Conservation (phyloP, 30 jellyfish, hydroid and myxozoan genomes). For the Chrysaora quinquecirrha region DNA sequence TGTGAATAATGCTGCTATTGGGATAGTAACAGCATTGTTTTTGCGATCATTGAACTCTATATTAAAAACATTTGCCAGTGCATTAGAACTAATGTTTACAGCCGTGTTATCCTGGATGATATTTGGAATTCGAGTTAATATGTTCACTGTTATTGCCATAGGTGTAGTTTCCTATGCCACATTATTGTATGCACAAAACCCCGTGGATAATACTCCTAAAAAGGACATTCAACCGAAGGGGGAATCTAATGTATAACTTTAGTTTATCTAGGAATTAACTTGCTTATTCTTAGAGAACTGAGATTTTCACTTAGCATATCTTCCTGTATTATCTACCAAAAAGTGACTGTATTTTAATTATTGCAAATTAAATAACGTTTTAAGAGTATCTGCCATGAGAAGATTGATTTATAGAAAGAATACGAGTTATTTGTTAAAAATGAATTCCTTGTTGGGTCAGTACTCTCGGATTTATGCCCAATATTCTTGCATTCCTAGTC, state of each 20-base stretch:
- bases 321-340: no score
- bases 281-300: no score
- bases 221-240: constrained; percentile 17
- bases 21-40: constrained; percentile 96
- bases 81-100: constrained; percentile 94
- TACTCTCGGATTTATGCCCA: no score
- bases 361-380: no score
- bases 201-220: constrained; percentile 91
- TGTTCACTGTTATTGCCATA: constrained; percentile 88
- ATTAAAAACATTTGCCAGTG: constrained; percentile 96
- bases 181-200: constrained; percentile 90
- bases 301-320: no score
- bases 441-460: no score
- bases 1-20: constrained; percentile 94
- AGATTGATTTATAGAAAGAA: no score
- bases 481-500: no score
- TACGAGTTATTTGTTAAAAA: no score
- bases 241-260: constrained; percentile 23
- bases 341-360: no score
- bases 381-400: no score
- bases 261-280: no score
- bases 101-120: constrained; percentile 93
- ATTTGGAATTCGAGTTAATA: constrained; percentile 81
- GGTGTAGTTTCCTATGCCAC: constrained; percentile 88
- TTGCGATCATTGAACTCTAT: constrained; percentile 90